Evolutionary conservation across 2,888 invertebrate genomes (phyloP), one percentile per base, ranked within the genome.

Genomic region (Griposia aprilina): DNA sequence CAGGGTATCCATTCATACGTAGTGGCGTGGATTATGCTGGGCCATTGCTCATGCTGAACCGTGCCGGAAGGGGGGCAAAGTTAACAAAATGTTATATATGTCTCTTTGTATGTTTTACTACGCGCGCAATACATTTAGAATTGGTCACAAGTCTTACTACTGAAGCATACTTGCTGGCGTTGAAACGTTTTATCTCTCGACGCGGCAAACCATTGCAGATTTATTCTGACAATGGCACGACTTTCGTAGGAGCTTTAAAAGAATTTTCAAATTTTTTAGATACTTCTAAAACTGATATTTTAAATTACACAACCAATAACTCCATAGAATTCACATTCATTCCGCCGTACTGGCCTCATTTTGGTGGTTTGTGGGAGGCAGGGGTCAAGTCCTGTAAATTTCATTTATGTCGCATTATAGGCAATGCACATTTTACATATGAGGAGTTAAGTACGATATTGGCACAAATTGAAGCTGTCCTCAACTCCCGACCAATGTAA

Each of bases 131-230:
- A 50, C 50, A 50, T 50, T 50, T 59, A 59, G 57, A n/a, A 62
- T 62, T 62, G 62, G 30, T 73, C n/a, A 65, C 52, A 20, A 63
- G 52, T 41, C 73, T 65, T 15, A 41, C 63, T 55, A 73, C 55
- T 41, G 10, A 65, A 26, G 63, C 30, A 30, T 65, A 73, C 20
- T 62, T 62, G 11, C 62, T 62, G 62, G 30, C 23, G 20, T 62
- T 62, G 36, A 36, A 36, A 11, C 36, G 15, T 65, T 73, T 73
- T 52, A 65, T 73, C n/a, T 73, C 55, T 41, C 62, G 65, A 30
- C 41, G 73, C 11, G 55, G 73, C 41, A 74, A 74, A 66, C 74
- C 74, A 17, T 13, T 55, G n/a, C n/a, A 74, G 13, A 65, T 55
- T 45, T 66, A 52, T 59, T 70, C 59, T n/a, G 59, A 70, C 41